Conservation (phyloP, 2,113 vertebrate species). For the Chionodraco myersi region DNA sequence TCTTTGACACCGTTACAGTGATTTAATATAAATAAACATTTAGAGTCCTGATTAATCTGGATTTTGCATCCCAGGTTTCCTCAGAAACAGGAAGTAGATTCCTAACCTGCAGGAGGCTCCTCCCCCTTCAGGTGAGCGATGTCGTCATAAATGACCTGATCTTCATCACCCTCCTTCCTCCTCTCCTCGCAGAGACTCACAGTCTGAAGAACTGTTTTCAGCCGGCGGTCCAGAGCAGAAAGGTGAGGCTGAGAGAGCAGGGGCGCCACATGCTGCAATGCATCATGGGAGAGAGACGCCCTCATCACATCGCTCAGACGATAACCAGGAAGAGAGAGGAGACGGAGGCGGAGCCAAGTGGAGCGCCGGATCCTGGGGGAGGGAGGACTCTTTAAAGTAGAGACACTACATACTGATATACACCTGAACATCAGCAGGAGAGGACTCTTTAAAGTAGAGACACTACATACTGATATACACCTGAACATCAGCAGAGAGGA, state of each 20-base stretch:
- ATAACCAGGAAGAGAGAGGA: constrained; percentile 81
- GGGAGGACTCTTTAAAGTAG: too few relatives aligned
- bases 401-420: too few relatives aligned
- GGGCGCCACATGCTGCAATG: constrained; percentile 71
- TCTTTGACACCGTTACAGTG: not conserved
- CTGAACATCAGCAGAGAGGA: too few relatives aligned
- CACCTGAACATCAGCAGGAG: too few relatives aligned
- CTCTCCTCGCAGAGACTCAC: constrained; percentile 65
- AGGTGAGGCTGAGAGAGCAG: constrained; percentile 85
- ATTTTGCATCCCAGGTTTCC: too few relatives aligned
- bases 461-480: too few relatives aligned
- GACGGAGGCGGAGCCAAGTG: constrained; percentile 81
- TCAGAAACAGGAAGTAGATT: too few relatives aligned
- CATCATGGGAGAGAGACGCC: constrained; percentile 82
- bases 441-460: too few relatives aligned
- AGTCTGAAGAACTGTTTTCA: constrained; percentile 68
- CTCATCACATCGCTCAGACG: constrained; percentile 81
- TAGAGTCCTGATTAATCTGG: too few relatives aligned
- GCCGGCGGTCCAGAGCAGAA: constrained; percentile 77
- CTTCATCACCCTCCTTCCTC: not conserved
- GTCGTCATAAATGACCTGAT: constrained; percentile 76
- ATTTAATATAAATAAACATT: too few relatives aligned
- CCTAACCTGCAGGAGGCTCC: constrained; percentile 16
- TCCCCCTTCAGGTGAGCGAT: constrained; percentile 20
- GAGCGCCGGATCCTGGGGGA: constrained; percentile 83